These are phyloP conservation scores for Promerops cafer DNA, from an alignment of 2,113 vertebrate species.

Conservation along the genomic window DNA sequence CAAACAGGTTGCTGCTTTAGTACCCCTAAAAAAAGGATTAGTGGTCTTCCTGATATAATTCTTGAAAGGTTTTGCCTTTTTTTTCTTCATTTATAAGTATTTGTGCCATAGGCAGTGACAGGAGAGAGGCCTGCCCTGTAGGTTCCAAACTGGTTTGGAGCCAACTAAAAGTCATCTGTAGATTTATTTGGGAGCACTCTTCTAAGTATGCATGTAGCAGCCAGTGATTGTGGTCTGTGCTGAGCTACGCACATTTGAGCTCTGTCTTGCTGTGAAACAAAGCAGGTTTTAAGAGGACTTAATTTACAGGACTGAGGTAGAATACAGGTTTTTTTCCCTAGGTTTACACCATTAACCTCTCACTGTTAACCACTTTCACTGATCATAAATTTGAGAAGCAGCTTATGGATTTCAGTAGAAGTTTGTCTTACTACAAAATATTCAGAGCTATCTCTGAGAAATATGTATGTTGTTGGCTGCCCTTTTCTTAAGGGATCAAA, in stretches of 20 bases:
- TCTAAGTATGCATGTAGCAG: background rate
- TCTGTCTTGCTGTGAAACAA: background rate
- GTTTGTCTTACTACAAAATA: background rate
- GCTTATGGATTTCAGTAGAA: background rate
- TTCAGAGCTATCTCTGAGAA: background rate
- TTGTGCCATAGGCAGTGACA: background rate
- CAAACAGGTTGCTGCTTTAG: background rate
- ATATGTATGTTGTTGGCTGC: background rate
- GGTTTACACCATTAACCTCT: background rate
- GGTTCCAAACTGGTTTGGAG: background rate
- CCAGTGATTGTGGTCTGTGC: background rate
- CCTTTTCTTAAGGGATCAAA: background rate
- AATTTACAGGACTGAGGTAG: background rate
- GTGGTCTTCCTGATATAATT: background rate
- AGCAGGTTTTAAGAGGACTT: background rate
- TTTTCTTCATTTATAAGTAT: background rate
- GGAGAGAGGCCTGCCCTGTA: background rate
- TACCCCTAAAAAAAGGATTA: rapidly evolving
- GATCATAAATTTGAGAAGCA: background rate
- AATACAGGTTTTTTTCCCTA: background rate
- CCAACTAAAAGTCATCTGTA: background rate
- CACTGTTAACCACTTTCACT: background rate
- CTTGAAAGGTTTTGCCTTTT: background rate
- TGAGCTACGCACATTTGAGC: rapidly evolving
- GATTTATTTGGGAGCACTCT: background rate